Percentiles rank a stretch among this genome's conserved stretches.
Conservation (phyloP, 1,140 invertebrate genomes). For the Pachypeltis micranthus region DNA sequence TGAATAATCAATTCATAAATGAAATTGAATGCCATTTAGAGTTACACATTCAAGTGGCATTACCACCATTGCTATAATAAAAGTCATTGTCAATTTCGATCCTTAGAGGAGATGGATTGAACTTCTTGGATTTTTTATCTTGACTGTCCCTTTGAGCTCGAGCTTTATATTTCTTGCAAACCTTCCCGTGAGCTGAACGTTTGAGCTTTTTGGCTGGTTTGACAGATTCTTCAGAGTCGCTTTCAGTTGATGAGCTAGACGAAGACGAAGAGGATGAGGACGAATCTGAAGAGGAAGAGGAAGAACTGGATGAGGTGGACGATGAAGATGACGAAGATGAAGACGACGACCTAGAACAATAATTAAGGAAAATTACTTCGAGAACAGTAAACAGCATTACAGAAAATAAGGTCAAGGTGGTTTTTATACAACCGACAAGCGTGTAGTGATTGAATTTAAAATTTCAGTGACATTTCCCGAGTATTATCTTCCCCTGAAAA, state of each 20-base stretch:
- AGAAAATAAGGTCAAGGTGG: too few relatives aligned
- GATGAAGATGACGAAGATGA: not conserved
- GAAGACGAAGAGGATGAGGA: not conserved
- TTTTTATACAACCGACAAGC: too few relatives aligned
- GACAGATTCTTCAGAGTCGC: not conserved
- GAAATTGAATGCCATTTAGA: too few relatives aligned
- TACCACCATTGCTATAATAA: slow-evolving; percentile 12
- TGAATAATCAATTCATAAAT: too few relatives aligned
- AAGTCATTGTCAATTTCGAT: slow-evolving; percentile 21
- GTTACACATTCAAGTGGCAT: not conserved
- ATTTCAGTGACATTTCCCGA: too few relatives aligned
- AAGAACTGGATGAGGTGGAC: not conserved
- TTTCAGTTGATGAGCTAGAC: not conserved
- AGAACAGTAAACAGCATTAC: too few relatives aligned
- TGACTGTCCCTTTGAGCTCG: not conserved
- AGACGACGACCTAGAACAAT: not conserved
- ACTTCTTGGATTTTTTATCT: slow-evolving; percentile 3
- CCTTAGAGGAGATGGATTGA: slow-evolving; percentile 15
- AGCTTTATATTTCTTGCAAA: not conserved
- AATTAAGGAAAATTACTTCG: too few relatives aligned
- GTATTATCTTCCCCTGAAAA: too few relatives aligned
- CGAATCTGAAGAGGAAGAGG: not conserved
- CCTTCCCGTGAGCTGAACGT: not conserved
- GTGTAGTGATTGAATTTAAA: too few relatives aligned
- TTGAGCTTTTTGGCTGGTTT: not conserved